Conservation (phyloP, 2,797 vertebrate species). For the Apodemus agrarius region DNA sequence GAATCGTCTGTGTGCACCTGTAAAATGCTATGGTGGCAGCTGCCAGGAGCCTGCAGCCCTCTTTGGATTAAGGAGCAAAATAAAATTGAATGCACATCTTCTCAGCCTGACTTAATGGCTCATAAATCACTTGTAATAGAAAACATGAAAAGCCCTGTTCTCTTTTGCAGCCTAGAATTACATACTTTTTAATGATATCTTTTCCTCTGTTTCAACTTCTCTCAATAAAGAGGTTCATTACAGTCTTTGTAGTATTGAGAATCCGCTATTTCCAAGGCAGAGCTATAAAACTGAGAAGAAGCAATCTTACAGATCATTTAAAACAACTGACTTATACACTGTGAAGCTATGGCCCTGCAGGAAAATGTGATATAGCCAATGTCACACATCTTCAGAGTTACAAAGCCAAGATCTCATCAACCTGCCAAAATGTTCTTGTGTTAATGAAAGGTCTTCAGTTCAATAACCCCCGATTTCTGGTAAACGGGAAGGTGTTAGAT, state of each 20-base stretch:
- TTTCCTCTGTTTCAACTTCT: neutral
- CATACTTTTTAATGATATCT: conserved; percentile 40
- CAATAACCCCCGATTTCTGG: neutral
- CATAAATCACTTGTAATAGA: conserved; percentile 70
- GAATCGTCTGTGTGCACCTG: conserved; percentile 5
- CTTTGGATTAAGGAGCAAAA: conserved; percentile 57
- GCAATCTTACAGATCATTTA: neutral
- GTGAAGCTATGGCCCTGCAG: neutral
- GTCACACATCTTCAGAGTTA: neutral
- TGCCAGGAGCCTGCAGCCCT: conserved; percentile 36
- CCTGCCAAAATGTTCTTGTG: neutral
- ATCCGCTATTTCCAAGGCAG: conserved; percentile 4
- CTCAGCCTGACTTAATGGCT: conserved; percentile 61
- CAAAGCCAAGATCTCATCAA: neutral
- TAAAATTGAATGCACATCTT: conserved; percentile 73
- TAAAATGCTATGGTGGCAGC: conserved; percentile 61
- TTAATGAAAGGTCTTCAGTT: neutral
- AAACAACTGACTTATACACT: conserved; percentile 4
- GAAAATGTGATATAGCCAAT: neutral
- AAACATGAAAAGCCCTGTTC: conserved; percentile 56
- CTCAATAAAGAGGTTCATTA: conserved; percentile 36
- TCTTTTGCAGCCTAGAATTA: conserved; percentile 62
- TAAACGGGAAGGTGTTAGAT: neutral
- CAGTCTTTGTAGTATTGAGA: neutral
- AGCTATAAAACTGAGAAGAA: conserved; percentile 41